Percentiles rank a stretch among this genome's conserved stretches.
These are phyloP conservation scores for Epicampocera succincta DNA, from an alignment of 2,888 invertebrate genomes.

Conservation along the genomic window DNA sequence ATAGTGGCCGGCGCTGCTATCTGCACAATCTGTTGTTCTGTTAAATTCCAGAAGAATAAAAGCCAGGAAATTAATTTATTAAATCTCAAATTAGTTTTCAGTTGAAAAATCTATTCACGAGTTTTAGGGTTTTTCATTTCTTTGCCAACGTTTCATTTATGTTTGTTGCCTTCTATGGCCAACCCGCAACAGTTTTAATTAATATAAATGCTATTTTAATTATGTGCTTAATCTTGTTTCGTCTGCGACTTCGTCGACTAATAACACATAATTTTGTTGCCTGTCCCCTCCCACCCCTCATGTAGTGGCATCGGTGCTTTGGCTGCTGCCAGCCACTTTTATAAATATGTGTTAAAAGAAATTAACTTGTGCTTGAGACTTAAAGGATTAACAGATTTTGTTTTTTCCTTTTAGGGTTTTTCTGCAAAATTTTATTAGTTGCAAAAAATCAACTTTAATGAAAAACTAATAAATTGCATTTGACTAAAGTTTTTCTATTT, in stretches of 20 bases:
- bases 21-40: too few species aligned
- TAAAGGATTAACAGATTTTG: conserved; percentile 14
- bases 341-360: conserved; percentile 32
- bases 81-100: too few species aligned
- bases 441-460: background rate
- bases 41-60: too few species aligned
- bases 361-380: conserved; percentile 21
- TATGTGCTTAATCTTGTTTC: conserved; percentile 13
- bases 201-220: conserved; percentile 25
- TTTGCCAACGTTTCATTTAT: background rate
- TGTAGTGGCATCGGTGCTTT: background rate
- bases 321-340: conserved; percentile 4
- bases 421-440: background rate
- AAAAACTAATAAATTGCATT: background rate
- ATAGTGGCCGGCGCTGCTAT: too few species aligned
- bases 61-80: too few species aligned
- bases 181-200: conserved; percentile 1
- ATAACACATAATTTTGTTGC: conserved; percentile 13
- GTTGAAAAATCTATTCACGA: too few species aligned
- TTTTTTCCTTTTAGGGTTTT: background rate
- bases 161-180: background rate
- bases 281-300: background rate
- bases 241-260: background rate
- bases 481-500: too few species aligned
- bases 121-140: background rate